Conservation (phyloP, 2,888 invertebrate genomes). For the Aleiodes testaceus region DNA sequence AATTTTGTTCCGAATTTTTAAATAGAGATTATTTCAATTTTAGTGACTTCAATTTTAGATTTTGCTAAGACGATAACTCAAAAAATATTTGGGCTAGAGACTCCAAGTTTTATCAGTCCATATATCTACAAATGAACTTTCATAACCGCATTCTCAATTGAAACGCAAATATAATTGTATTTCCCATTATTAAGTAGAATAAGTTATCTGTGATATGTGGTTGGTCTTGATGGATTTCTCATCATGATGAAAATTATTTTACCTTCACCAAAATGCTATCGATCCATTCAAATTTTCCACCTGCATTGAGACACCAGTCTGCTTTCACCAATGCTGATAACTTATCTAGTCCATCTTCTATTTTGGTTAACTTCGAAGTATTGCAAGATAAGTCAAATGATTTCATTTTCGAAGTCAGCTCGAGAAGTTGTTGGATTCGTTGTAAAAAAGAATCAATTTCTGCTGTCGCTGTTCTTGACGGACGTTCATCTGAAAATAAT, state of each 20-base stretch:
- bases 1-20: no score
- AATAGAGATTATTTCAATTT: no score
- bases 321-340: conserved; percentile 73
- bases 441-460: conserved; percentile 72
- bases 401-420: conserved; percentile 63
- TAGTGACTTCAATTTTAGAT: no score
- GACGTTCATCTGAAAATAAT: conserved; percentile 49
- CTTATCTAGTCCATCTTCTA: conserved; percentile 68
- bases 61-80: no score
- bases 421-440: conserved; percentile 69
- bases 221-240: no score
- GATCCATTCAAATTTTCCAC: conserved; percentile 96
- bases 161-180: no score
- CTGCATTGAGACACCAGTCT: conserved; percentile 81
- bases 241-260: conserved; percentile 44
- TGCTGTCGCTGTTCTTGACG: conserved; percentile 69
- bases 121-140: background rate
- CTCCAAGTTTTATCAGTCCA: no score
- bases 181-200: no score
- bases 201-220: no score
- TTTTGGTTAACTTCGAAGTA: conserved; percentile 60
- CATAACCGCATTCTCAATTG: no score
- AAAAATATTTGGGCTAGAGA: no score
- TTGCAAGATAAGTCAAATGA: conserved; percentile 45
- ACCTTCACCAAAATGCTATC: conserved; percentile 90